Conservation (phyloP, 2,113 vertebrate genomes). For the Mystacornis crossleyi region DNA sequence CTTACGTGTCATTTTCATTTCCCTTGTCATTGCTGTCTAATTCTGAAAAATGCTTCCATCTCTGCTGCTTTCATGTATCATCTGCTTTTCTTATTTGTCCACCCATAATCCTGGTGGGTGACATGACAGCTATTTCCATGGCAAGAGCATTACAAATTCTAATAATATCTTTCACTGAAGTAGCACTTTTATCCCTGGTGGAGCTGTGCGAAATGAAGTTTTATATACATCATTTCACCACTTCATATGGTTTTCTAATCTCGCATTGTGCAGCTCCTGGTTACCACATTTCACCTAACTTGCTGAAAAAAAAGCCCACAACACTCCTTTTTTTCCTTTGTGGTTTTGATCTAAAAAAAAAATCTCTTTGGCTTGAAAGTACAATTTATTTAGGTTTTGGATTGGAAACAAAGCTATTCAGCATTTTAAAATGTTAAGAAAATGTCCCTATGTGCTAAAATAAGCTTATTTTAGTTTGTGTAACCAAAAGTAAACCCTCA, state of each 20-base stretch:
- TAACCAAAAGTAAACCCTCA: neutral
- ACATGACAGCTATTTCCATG: constrained; percentile 47
- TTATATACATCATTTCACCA: neutral
- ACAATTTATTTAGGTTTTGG: neutral
- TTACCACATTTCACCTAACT: neutral
- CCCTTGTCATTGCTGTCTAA: constrained; percentile 30
- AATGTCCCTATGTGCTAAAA: neutral
- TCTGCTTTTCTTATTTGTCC: constrained; percentile 44
- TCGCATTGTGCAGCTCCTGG: neutral
- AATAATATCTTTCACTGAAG: constrained; percentile 34
- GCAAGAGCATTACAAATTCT: constrained; percentile 41
- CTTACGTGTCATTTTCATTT: constrained; percentile 37
- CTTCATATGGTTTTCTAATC: neutral
- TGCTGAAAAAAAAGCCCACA: neutral
- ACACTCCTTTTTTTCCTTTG: neutral
- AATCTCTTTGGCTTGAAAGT: neutral
- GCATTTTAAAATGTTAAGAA: neutral
- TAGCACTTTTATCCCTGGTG: neutral
- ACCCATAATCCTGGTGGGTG: constrained; percentile 29
- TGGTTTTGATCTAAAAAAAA: neutral
- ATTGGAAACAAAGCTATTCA: neutral
- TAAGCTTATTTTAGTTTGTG: neutral
- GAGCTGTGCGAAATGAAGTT: neutral
- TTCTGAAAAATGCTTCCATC: constrained; percentile 43
- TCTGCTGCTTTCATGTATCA: constrained; percentile 15